These are phyloP conservation scores for Emys orbicularis DNA, from an alignment of 2,797 vertebrate species.

Conservation along the genomic window DNA sequence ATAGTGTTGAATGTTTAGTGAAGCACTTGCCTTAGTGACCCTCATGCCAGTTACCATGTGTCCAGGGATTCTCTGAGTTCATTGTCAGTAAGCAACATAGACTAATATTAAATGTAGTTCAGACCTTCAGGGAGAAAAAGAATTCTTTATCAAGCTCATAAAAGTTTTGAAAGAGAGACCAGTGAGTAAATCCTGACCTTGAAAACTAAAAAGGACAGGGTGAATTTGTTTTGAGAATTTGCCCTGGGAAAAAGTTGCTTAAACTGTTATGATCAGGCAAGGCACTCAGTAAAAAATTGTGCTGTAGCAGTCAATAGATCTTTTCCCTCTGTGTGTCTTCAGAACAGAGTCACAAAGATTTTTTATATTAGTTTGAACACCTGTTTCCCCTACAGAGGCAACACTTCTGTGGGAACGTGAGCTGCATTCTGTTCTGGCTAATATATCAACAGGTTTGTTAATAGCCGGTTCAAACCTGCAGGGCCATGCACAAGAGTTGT, in stretches of 20 bases:
- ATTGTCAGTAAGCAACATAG: neutral
- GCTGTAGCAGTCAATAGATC: constrained; percentile 21
- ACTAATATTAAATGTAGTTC: neutral
- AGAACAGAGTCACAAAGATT: neutral
- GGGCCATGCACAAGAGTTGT: neutral
- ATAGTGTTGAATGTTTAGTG: constrained; percentile 70
- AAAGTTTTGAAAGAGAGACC: neutral
- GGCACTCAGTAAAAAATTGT: constrained; percentile 11
- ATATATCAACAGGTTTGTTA: neutral
- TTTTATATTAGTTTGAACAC: constrained; percentile 20
- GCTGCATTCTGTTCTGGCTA: neutral
- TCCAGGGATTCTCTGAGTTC: neutral
- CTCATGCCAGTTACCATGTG: constrained; percentile 49
- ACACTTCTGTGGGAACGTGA: neutral
- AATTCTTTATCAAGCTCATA: accelerated
- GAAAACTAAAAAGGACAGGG: neutral
- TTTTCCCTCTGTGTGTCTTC: neutral
- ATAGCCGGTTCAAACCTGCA: accelerated
- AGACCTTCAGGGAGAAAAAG: constrained; percentile 9
- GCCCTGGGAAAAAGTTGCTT: constrained; percentile 51
- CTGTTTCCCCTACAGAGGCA: neutral
- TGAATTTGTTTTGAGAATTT: constrained; percentile 38
- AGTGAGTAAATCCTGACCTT: neutral
- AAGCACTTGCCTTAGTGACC: constrained; percentile 63
- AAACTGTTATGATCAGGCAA: constrained; percentile 64